These are phyloP conservation scores for Ceyx erithaca DNA, from an alignment of 2,797 vertebrate species.

Conservation along the genomic window DNA sequence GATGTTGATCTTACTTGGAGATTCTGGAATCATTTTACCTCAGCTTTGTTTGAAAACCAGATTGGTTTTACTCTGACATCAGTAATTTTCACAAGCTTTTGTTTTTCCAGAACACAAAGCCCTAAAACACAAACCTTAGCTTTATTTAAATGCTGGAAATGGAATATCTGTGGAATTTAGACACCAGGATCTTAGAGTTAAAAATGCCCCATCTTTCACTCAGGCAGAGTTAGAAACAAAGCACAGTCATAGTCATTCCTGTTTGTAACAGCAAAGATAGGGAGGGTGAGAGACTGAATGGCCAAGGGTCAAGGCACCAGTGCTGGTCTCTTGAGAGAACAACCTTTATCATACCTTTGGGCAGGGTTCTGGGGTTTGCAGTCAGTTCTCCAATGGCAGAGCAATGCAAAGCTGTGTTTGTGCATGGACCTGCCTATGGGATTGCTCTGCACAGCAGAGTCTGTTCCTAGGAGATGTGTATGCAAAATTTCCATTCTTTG, in stretches of 20 bases:
- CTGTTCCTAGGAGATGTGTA: background rate
- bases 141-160: background rate
- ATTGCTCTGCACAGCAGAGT: background rate
- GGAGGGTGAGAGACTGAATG: background rate
- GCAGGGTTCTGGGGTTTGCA: background rate
- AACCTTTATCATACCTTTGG: background rate
- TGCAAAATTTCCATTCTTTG: background rate
- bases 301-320: rapidly evolving
- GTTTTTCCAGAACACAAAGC: background rate
- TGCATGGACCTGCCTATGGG: background rate
- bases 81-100: background rate
- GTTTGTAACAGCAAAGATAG: background rate
- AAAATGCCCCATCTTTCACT: background rate
- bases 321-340: background rate
- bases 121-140: background rate
- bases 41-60: background rate
- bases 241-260: rapidly evolving
- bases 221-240: background rate
- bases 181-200: background rate
- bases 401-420: background rate
- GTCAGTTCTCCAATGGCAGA: background rate
- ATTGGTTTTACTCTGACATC: background rate
- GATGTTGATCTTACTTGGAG: background rate
- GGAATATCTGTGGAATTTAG: background rate
- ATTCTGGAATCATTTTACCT: background rate